Evolutionary conservation across 2,797 vertebrate species (phyloP).

Genomic region (Arctocebus calabarensis): DNA sequence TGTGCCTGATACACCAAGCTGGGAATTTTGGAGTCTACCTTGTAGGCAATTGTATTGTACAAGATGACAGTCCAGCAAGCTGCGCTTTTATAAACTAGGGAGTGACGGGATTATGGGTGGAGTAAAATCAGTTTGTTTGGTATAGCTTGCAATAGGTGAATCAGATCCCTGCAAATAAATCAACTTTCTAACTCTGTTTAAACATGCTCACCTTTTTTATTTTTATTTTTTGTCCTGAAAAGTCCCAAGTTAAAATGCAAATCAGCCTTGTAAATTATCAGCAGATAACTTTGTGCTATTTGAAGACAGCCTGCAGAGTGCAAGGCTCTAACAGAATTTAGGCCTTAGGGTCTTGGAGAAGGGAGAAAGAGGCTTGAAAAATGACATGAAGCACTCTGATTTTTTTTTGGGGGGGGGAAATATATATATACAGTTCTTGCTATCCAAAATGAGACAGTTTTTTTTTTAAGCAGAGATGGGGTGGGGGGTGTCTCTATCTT

Average conservation of each 20-base stretch:
- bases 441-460: neutral
- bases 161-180: constrained; percentile 43
- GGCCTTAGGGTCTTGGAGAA: neutral
- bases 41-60: neutral
- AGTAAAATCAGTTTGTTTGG: constrained; percentile 34
- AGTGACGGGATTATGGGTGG: neutral
- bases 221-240: constrained; percentile 11
- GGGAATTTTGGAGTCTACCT: neutral
- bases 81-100: constrained; percentile 19
- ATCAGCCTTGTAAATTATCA: neutral
- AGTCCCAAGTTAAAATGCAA: constrained; percentile 49
- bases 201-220: neutral
- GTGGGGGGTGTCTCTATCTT: neutral
- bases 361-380: neutral
- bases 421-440: neutral
- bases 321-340: constrained; percentile 49
- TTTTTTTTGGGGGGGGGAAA: neutral
- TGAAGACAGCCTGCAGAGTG: neutral
- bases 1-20: neutral
- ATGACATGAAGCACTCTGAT: neutral
- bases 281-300: neutral
- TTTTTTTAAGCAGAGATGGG: neutral
- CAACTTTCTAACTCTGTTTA: constrained; percentile 55
- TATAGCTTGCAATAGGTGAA: neutral
- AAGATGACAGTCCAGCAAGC: constrained; percentile 3